Evolutionary conservation across 1,140 invertebrate species (phyloP), one percentile per base, ranked within the genome.

Genomic region (Apolygus lucorum): DNA sequence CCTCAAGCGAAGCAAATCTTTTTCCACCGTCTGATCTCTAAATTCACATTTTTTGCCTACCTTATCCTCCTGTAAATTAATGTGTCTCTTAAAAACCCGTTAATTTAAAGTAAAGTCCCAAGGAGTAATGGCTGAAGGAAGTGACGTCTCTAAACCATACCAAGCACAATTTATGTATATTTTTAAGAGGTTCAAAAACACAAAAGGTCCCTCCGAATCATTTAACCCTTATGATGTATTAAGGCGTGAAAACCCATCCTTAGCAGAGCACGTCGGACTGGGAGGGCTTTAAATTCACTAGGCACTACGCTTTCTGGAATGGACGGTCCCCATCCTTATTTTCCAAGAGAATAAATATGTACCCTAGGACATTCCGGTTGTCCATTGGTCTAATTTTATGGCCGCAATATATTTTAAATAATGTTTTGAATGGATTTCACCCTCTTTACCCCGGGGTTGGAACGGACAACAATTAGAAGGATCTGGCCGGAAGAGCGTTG

Each of bases 331-430:
- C 22, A 11, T 21, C 54, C 22, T 21, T 59, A 59, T 59, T 59
- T 59, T 59, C 54, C 54, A 21, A 21, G 22, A 59, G 54, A 4
- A 59, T 59, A 59, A 59, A 59, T 59, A 59, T 59, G 54, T 59
- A 59, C 54, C 54, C 54, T 11, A 21, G 54, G 17, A 59, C 54
- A 59, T 59, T 59, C 54, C 54, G 54, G 22, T 24, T 24, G 54
- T 59, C 54, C 54, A 59, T 59, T 59, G 54, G 54, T 59, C 54
- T 59, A 59, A 59, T 59, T 59, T 59, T 59, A 59, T 59, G 54
- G 54, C 11, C 11, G 54, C 54, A 59, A 59, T 59, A 59, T 59
- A 59, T 59, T 59, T 59, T 59, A 59, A 59, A 59, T 59, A 59
- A 59, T 59, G 54, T 59, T 59, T 59, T 11, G 54, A 59, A 24